Base-by-base conservation (phyloP, 2,797 vertebrate genomes). In the Menidia menidia region DNA sequence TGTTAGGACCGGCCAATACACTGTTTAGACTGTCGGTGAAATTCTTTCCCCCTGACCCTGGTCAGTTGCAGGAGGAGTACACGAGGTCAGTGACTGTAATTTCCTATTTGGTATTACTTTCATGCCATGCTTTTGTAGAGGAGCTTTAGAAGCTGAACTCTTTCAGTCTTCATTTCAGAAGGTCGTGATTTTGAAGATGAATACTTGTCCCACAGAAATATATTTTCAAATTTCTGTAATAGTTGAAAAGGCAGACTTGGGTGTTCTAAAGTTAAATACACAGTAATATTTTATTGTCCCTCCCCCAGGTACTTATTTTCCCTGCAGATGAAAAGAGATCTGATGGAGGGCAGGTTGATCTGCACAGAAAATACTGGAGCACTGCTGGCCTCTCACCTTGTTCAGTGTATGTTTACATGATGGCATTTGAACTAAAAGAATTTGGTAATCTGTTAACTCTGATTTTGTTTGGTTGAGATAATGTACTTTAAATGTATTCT, bases 41-140 rank as follows among this genome's bases (percentile, higher is more conserved):
- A 82, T 99, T 99, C 81, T 99, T 99, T 76, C 97, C 98, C n/a
- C 97, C 98, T 4, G 98, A 99, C 75, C 98, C 97, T 0, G 97
- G 97, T 75, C 97, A 99, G 84, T 85, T 99, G 75, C 97, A 98
- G 75, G 98, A 99, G 74, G 97, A 99, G 70, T 97, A 95, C 47
- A 98, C 97, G 0, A 96, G 97, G 98, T 98, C 77, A 78, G 86
- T 79, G 62, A 71, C 60, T 78, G 56, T 62, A 54, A 78, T 79
- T 82, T 82, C 73, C 53, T 71, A 57, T 56, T 84, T 62, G 78
- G 75, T 73, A 47, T 74, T 75, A 42, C 64, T 59, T 53, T 52
- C 58, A 67, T 68, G 64, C 64, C 50, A 11, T 70, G 53, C 32
- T 53, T 68, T 10, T 58, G 53, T 64, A 11, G 18, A 65, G 6